Conservation (phyloP, 2,113 vertebrate genomes). For the Clupea harengus region DNA sequence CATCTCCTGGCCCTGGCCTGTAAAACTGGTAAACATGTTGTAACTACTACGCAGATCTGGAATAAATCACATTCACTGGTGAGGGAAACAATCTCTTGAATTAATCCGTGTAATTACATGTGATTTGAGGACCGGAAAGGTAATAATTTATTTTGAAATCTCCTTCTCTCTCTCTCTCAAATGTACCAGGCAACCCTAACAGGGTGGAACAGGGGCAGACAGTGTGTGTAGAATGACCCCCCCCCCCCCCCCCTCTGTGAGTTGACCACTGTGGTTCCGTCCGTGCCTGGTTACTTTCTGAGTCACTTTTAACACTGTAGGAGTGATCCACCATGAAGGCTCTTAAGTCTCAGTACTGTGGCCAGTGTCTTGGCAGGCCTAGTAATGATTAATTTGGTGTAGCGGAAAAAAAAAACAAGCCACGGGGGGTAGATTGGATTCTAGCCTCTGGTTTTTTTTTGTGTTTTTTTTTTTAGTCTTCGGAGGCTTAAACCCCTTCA, state of each 20-base stretch:
- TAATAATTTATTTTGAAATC: background rate
- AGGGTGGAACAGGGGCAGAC: background rate
- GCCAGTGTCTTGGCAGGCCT: constrained; percentile 25
- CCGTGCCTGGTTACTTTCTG: background rate
- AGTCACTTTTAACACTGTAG: background rate
- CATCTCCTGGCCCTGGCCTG: background rate
- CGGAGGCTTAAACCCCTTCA: constrained; percentile 24
- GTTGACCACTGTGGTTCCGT: background rate
- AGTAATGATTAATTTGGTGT: constrained; percentile 50
- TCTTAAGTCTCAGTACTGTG: background rate
- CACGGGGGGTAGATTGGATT: constrained; percentile 54
- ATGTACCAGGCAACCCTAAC: background rate
- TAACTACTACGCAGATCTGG: background rate
- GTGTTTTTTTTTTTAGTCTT: constrained; percentile 35
- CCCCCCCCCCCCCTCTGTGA: background rate
- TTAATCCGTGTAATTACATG: background rate
- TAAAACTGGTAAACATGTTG: constrained; percentile 8
- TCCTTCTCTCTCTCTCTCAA: background rate
- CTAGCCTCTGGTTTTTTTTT: constrained; percentile 43
- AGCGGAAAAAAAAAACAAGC: constrained; percentile 39
- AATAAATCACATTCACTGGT: background rate
- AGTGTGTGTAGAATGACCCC: background rate
- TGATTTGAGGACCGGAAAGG: background rate
- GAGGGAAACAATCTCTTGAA: background rate
- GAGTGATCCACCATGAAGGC: background rate